phyloP scores from a whole-genome alignment of 2,113 vertebrate genomes.

The Callaeas wilsoni region DNA sequence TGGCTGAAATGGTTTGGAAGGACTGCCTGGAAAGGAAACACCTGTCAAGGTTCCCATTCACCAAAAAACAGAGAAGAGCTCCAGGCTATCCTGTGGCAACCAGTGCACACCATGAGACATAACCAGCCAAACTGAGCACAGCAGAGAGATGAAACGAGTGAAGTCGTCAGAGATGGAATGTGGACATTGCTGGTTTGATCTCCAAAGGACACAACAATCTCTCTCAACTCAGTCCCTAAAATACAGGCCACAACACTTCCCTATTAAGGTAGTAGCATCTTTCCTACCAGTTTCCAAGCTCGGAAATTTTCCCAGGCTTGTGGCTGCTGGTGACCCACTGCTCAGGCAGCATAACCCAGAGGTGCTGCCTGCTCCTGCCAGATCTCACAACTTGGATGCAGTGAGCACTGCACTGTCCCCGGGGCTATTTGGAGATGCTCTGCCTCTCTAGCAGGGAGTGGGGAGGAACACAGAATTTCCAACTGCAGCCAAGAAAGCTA shows the following conservation, averaged over 20 bases:
- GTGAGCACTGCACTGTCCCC: not conserved
- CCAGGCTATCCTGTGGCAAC: not conserved
- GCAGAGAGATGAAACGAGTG: fast-evolving
- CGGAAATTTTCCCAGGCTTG: not conserved
- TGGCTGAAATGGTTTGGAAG: not conserved
- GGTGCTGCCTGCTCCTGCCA: not conserved
- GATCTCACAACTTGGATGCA: not conserved
- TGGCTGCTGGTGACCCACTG: not conserved
- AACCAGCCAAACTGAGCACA: not conserved
- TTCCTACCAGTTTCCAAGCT: not conserved
- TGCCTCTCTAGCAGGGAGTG: not conserved
- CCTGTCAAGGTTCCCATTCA: not conserved
- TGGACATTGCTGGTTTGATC: not conserved
- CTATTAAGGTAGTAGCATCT: not conserved
- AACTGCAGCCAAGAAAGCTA: conserved; percentile 33
- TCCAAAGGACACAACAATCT: not conserved
- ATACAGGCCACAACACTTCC: not conserved
- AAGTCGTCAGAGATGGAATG: not conserved
- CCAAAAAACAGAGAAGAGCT: not conserved
- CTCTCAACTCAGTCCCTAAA: not conserved
- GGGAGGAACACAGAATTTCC: conserved; percentile 20
- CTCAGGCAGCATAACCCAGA: not conserved
- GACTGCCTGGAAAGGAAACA: not conserved
- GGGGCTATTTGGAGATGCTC: conserved; percentile 22
- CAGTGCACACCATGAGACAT: not conserved